phyloP scores from a whole-genome alignment of 1,140 invertebrate genomes.

The Plectus sambesii region DNA sequence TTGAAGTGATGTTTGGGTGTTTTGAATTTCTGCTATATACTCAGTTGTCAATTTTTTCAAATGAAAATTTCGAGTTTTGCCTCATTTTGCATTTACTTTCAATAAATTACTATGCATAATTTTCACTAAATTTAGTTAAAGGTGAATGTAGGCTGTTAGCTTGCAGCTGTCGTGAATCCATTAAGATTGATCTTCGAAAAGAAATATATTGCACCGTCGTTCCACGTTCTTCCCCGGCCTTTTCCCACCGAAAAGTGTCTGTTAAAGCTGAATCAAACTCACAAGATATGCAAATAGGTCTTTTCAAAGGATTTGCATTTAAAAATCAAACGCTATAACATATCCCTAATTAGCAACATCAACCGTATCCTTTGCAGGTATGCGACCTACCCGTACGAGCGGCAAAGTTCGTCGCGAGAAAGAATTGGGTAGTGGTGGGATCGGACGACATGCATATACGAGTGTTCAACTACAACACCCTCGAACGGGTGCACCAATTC shows the following conservation, averaged over 20 bases:
- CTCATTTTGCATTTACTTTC: too few species aligned
- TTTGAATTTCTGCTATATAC: not conserved
- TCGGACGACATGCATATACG: conserved; percentile 68
- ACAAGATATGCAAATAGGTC: too few species aligned
- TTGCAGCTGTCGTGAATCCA: too few species aligned
- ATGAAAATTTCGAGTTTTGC: too few species aligned
- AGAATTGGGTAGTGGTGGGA: conserved; percentile 96
- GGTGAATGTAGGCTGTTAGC: too few species aligned
- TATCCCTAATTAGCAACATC: too few species aligned
- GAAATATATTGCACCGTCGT: too few species aligned
- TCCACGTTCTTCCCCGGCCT: too few species aligned
- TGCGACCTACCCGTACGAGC: conserved; percentile 90
- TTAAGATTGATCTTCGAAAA: too few species aligned
- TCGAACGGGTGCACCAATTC: conserved; percentile 85
- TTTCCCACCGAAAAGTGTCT: conserved; percentile 58
- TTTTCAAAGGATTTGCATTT: conserved; percentile 7
- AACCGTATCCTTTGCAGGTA: conserved; percentile 47
- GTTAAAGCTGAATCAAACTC: conserved; percentile 31
- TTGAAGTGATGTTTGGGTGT: not conserved
- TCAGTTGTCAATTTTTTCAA: not conserved
- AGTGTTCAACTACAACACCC: conserved; percentile 96
- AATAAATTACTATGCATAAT: too few species aligned
- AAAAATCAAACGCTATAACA: too few species aligned
- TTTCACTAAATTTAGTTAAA: too few species aligned
- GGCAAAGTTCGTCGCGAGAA: conserved; percentile 86